Base-by-base conservation (phyloP, 2,888 invertebrate species). In the Mechanitis messenoides region DNA sequence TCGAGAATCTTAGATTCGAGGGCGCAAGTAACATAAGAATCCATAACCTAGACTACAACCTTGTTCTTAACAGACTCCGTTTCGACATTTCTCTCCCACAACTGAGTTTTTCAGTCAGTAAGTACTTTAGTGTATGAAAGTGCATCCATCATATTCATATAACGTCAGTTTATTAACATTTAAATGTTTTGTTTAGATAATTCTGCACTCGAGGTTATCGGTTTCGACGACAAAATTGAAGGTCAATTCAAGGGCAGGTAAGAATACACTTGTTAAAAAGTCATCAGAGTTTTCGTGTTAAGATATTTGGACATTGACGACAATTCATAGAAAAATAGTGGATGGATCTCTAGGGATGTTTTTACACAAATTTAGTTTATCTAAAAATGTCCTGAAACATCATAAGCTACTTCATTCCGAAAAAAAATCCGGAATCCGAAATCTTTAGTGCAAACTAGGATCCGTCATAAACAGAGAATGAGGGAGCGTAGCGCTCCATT, bases 21-120 rank as follows among this genome's bases (percentile, higher is more conserved):
- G 85, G 86, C 0, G 61, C 80, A 38, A 85, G 85, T 61, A 67
- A 84, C 62, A 85, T 87, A 53, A 73, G 75, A 5, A 66, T 85
- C 59, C 73, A 80, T 50, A 46, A 60, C 1, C 61, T 85, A 31
- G 74, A 69, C 69, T 83, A 63, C 68, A 68, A 65, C 2, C 0
- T 80, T 0, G 0, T 82, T 0, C 60, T 64, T 0, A 63, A 65
- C 6, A 75, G 79, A 3, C 71, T 87, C 0, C 72, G 63, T 2
- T 76, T 83, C 54, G 73, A 79, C 33, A 33, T 87, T 3, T 67
- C 68, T 7, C 57, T 87, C 1, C 85, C 85, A 11, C 64, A 62
- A 0, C 62, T 87, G 3, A 53, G 67, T 7, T 2, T 71, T 1
- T 56, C 59, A 42, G 5, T 73, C 31, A 73, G 87, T 87, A 72